A percentile compares a stretch with the other conserved stretches of the same genome.
Evolutionary conservation across 2,113 vertebrate species (phyloP).

Genomic region (Seriola quinqueradiata): DNA sequence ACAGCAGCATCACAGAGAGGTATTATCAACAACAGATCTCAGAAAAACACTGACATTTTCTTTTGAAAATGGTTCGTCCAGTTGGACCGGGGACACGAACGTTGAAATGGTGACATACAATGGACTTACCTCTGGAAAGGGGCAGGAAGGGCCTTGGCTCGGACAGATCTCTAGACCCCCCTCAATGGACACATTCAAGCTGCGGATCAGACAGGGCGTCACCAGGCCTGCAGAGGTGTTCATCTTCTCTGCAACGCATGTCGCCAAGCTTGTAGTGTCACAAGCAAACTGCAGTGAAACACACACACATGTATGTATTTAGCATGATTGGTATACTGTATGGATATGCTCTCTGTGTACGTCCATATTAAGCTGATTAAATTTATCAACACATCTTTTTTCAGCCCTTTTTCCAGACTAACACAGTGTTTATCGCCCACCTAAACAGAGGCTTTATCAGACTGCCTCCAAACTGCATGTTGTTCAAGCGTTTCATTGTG

Average conservation of each 20-base stretch:
- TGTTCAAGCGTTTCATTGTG: not conserved
- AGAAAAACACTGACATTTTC: conserved; percentile 36
- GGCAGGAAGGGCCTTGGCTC: conserved; percentile 86
- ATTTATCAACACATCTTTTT: not conserved
- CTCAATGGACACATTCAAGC: conserved; percentile 89
- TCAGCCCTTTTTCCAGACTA: not conserved
- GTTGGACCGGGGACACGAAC: not conserved
- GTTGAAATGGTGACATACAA: not conserved
- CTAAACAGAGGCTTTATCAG: not conserved
- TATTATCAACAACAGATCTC: conserved; percentile 24
- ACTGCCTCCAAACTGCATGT: not conserved
- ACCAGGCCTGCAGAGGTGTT: conserved; percentile 87
- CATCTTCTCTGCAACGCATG: conserved; percentile 88
- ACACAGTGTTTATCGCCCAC: not conserved
- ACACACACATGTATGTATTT: not conserved
- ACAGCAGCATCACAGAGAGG: conserved; percentile 21
- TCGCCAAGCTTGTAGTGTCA: conserved; percentile 86
- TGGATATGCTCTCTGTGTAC: not conserved
- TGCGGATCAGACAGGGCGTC: conserved; percentile 90
- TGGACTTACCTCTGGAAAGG: conserved; percentile 91
- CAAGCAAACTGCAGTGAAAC: conserved; percentile 89
- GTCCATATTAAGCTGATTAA: not conserved
- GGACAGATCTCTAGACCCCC: conserved; percentile 87
- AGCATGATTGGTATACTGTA: not conserved
- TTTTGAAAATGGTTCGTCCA: not conserved